Conservation (phyloP, 2,888 invertebrate species). For the Arrhopalites spinosus region DNA sequence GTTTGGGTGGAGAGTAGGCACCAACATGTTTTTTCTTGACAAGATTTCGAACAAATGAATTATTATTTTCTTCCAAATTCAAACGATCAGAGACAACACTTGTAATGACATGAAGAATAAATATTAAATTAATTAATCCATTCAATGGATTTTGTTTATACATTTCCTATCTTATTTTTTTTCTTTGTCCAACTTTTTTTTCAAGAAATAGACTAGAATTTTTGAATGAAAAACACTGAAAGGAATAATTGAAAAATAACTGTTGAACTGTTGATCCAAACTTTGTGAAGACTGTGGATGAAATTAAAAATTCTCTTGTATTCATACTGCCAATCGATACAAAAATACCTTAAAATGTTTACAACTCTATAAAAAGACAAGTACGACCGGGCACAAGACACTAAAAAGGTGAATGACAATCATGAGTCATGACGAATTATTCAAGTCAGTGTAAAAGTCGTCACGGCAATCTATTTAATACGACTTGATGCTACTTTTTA, state of each 20-base stretch:
- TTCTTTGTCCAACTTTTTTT: too few species aligned
- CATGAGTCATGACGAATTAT: not conserved
- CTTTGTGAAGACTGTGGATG: too few species aligned
- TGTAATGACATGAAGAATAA: not conserved
- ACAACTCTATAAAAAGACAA: not conserved
- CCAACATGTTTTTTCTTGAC: not conserved
- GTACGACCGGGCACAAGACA: slow-evolving; percentile 12
- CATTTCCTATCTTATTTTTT: too few species aligned
- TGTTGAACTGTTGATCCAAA: too few species aligned
- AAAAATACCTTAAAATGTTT: too few species aligned
- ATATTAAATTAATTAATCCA: too few species aligned
- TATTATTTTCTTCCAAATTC: not conserved
- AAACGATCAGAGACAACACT: not conserved
- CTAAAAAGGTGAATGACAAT: not conserved
- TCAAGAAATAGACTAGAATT: too few species aligned
- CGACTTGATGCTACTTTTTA: not conserved
- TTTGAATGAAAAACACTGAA: too few species aligned
- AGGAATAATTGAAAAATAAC: too few species aligned
- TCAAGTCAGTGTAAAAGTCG: not conserved
- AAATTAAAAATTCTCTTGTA: too few species aligned
- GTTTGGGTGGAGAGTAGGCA: not conserved
- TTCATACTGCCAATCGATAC: too few species aligned
- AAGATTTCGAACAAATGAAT: not conserved
- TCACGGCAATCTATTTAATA: slow-evolving; percentile 3
- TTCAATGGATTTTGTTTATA: too few species aligned